phyloP scores from a whole-genome alignment of 2,113 vertebrate genomes.

The Lycaon pictus region DNA sequence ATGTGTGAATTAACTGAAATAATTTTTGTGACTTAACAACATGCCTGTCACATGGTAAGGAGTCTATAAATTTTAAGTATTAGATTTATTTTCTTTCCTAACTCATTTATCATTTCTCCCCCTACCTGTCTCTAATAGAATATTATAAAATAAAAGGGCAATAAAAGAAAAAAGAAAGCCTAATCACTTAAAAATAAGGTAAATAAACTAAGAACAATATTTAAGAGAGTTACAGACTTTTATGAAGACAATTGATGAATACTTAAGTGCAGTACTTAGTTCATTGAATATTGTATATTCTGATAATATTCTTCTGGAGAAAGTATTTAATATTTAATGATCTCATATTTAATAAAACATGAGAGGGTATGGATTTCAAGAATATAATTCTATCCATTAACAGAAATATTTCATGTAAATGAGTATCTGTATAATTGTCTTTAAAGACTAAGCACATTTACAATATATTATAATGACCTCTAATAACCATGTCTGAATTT shows the following conservation, averaged over 20 bases:
- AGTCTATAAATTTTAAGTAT: conserved; percentile 27
- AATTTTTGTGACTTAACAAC: background rate
- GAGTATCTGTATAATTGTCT: conserved; percentile 46
- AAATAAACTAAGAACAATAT: conserved; percentile 62
- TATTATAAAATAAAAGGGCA: background rate
- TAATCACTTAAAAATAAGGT: conserved; percentile 46
- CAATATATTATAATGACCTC: conserved; percentile 27
- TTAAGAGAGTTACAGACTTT: conserved; percentile 40
- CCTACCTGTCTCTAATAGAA: background rate
- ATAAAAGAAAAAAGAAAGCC: background rate
- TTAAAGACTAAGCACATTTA: conserved; percentile 50
- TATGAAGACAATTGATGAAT: conserved; percentile 49
- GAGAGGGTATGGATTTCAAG: conserved; percentile 73
- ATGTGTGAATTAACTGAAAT: conserved; percentile 23
- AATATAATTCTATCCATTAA: conserved; percentile 69
- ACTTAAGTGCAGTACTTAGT: conserved; percentile 59
- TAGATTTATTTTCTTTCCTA: conserved; percentile 24
- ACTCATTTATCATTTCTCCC: background rate
- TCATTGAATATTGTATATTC: conserved; percentile 70
- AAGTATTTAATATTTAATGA: conserved; percentile 79
- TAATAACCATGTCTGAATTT: conserved; percentile 44
- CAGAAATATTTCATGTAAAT: conserved; percentile 57
- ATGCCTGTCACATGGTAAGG: background rate
- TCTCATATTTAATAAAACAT: conserved; percentile 78
- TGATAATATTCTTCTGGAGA: conserved; percentile 66